Percentiles rank a stretch among this genome's conserved stretches.
Conservation (phyloP, 1,140 invertebrate genomes). For the Prorops nasuta region DNA sequence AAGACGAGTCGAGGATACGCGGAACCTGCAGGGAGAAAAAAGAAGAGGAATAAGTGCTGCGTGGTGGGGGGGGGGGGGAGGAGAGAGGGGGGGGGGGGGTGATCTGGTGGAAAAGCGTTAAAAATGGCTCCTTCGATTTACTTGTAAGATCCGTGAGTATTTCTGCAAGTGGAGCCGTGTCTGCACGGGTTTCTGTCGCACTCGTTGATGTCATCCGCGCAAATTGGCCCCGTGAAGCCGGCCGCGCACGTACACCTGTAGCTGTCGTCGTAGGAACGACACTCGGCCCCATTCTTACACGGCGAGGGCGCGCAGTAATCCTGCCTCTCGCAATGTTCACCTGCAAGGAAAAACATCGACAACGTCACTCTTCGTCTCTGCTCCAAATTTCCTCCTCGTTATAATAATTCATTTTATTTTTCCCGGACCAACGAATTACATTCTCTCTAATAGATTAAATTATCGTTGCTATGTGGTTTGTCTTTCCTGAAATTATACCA, state of each 20-base stretch:
- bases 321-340: slow-evolving; percentile 80
- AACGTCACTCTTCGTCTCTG: too few species aligned
- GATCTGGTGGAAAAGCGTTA: slow-evolving; percentile 2
- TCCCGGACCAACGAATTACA: too few species aligned
- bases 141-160: slow-evolving; percentile 88
- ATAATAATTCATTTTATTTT: too few species aligned
- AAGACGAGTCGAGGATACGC: background rate
- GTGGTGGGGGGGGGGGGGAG: too few species aligned
- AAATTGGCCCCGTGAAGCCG: slow-evolving; percentile 83
- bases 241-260: slow-evolving; percentile 83
- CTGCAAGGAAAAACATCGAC: slow-evolving; percentile 59
- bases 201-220: slow-evolving; percentile 87
- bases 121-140: slow-evolving; percentile 58
- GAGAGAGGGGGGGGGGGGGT: too few species aligned
- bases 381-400: too few species aligned
- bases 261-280: slow-evolving; percentile 69
- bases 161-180: slow-evolving; percentile 75
- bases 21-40: background rate
- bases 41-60: background rate
- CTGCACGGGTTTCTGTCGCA: slow-evolving; percentile 76
- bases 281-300: slow-evolving; percentile 83
- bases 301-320: slow-evolving; percentile 87
- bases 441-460: too few species aligned
- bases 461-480: too few species aligned
- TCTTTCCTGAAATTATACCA: too few species aligned